phyloP scores from a whole-genome alignment of 1,140 invertebrate species.

The Dryas iulia region DNA sequence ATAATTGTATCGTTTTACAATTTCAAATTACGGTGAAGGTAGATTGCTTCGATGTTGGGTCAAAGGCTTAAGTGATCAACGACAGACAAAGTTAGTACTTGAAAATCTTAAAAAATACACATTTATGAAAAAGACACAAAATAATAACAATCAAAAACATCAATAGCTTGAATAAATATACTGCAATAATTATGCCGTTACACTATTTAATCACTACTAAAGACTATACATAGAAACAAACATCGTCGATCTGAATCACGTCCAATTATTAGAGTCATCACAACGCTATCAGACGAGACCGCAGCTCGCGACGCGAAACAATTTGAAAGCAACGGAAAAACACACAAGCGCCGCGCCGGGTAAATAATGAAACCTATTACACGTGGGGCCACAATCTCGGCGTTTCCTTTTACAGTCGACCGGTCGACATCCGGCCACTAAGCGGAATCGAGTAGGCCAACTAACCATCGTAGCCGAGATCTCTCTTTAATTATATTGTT shows the following conservation, averaged over 20 bases:
- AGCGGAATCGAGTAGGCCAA: slow-evolving; percentile 50
- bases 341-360: slow-evolving; percentile 34
- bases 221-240: slow-evolving; percentile 12
- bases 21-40: slow-evolving; percentile 44
- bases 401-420: slow-evolving; percentile 58
- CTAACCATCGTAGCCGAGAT: slow-evolving; percentile 54
- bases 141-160: background rate
- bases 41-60: slow-evolving; percentile 28
- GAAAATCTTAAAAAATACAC: background rate
- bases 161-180: background rate
- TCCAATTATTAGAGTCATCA: slow-evolving; percentile 20
- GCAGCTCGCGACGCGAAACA: slow-evolving; percentile 22
- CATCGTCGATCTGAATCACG: slow-evolving; percentile 18
- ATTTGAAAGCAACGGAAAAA: slow-evolving; percentile 37
- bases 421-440: slow-evolving; percentile 63
- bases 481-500: slow-evolving; percentile 80
- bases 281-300: slow-evolving; percentile 8
- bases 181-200: background rate
- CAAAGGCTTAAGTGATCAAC: slow-evolving; percentile 20
- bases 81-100: background rate
- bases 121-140: background rate
- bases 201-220: background rate
- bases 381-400: slow-evolving; percentile 59
- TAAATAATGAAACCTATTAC: slow-evolving; percentile 65
- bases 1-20: slow-evolving; percentile 55